Percentiles rank a stretch among this genome's conserved stretches.
These are phyloP conservation scores for Spicauda simplicius DNA, from an alignment of 2,888 invertebrate genomes.

Conservation along the genomic window DNA sequence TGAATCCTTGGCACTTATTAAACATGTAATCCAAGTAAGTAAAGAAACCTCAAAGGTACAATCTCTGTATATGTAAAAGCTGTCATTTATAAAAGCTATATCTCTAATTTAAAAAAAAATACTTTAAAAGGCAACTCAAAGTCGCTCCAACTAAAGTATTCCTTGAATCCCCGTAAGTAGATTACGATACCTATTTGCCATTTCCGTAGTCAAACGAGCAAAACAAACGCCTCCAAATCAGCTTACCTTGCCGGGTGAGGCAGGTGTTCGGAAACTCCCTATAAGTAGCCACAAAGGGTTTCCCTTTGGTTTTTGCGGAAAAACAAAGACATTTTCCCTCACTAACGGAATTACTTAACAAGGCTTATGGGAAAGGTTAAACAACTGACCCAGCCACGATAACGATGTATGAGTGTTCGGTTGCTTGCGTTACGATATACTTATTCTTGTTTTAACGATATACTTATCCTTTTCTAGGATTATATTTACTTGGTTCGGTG, in stretches of 20 bases:
- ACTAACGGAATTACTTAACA: conserved; percentile 13
- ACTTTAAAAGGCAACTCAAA: too few relatives aligned
- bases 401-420: not conserved
- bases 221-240: conserved; percentile 21
- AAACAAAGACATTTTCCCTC: conserved; percentile 20
- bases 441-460: not conserved
- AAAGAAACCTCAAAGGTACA: too few relatives aligned
- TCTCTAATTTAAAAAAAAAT: too few relatives aligned
- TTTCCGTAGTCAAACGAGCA: conserved; percentile 11
- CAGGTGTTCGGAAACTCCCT: conserved; percentile 18
- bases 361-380: conserved; percentile 9
- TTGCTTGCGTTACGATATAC: not conserved
- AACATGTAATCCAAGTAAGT: too few relatives aligned
- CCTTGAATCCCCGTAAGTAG: not conserved
- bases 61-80: too few relatives aligned
- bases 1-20: too few relatives aligned
- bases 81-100: too few relatives aligned
- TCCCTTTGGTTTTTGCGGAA: conserved; percentile 11
- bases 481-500: not conserved
- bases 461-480: too few relatives aligned
- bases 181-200: conserved; percentile 5
- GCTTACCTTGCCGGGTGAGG: conserved; percentile 14
- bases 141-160: not conserved
- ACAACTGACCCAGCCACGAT: not conserved
- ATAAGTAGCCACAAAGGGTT: conserved; percentile 15